Evolutionary conservation across 2,113 vertebrate species (phyloP), one percentile per base, ranked within the genome.

Genomic region (Urocitellus parryii): DNA sequence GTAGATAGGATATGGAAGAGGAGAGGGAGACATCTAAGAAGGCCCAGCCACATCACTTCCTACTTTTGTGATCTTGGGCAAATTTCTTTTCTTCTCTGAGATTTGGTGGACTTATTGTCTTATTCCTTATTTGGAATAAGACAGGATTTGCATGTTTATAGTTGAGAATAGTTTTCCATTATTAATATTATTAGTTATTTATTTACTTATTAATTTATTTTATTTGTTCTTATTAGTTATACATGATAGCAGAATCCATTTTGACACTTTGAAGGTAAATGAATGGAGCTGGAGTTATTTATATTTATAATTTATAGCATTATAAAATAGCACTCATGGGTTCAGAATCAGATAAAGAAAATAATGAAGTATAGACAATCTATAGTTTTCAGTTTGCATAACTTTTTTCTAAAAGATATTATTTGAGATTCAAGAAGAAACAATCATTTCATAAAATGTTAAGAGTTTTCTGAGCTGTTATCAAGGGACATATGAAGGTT

Each of bases 381-480:
- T 73, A 27, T 63, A 90, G 29, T 79, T 97, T 94, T 96, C 32
- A 70, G 72, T 92, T 78, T 77, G 42, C 27, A 65, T 68, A 80
- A 37, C 58, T 70, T 88, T 95, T 32, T 80, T 51, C 27, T 78
- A 92, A 48, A 1, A 82, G 20, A 56, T 10, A 51, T 67, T 13
- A 51, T 78, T 65, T 42, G 24, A 87, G 45, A 65, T 67, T 74
- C 67, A 87, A 76, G 72, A 95, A 90, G 39, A 32, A 78, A 78
- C 22, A 78, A 72, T 82, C 77, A 42, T 90, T 81, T 89, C 58
- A 85, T 76, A 91, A 87, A 90, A 61, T 70, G 20, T 61, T 34
- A 82, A 90, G 20, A 58, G 53, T 78, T 93, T 95, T 48, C 90
- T 82, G 74, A 82, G 74, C n/a, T 80, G 8, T 94, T 90, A 95